Percentiles rank a stretch among this genome's conserved stretches.
phyloP scores from a whole-genome alignment of 1,140 invertebrate species.

The Zaprionus inermis region DNA sequence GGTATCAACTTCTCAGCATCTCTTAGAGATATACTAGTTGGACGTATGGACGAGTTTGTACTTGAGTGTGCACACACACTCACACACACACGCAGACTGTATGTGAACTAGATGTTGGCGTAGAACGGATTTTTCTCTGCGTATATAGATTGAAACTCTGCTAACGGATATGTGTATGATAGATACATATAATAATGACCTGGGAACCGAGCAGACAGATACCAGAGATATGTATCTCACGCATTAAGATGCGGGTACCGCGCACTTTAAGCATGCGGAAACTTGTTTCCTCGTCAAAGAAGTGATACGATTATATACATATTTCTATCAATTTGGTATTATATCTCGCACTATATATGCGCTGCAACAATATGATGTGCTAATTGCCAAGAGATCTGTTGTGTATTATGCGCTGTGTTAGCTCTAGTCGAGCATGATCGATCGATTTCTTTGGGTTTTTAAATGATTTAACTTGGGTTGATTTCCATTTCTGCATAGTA shows the following conservation, averaged over 20 bases:
- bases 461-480: slow-evolving; percentile 4
- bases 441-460: neutral
- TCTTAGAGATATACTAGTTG: slow-evolving; percentile 69
- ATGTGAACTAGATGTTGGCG: slow-evolving; percentile 51
- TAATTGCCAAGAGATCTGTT: slow-evolving; percentile 34
- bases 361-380: slow-evolving; percentile 34
- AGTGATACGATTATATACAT: slow-evolving; percentile 1
- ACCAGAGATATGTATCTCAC: slow-evolving; percentile 32
- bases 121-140: slow-evolving; percentile 46
- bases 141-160: slow-evolving; percentile 48
- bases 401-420: too few relatives aligned
- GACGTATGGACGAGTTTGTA: slow-evolving; percentile 30
- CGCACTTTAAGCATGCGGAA: slow-evolving; percentile 57
- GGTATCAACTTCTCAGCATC: slow-evolving; percentile 71
- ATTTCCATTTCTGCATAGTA: slow-evolving; percentile 4
- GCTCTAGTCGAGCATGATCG: neutral
- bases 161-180: slow-evolving; percentile 48
- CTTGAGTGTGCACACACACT: slow-evolving; percentile 2
- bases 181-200: slow-evolving; percentile 34
- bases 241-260: slow-evolving; percentile 13
- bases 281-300: slow-evolving; percentile 61
- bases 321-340: slow-evolving; percentile 1
- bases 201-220: slow-evolving; percentile 38
- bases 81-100: slow-evolving; percentile 20
- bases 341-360: slow-evolving; percentile 5